Conservation (phyloP, 2,797 vertebrate genomes). For the Menidia menidia region DNA sequence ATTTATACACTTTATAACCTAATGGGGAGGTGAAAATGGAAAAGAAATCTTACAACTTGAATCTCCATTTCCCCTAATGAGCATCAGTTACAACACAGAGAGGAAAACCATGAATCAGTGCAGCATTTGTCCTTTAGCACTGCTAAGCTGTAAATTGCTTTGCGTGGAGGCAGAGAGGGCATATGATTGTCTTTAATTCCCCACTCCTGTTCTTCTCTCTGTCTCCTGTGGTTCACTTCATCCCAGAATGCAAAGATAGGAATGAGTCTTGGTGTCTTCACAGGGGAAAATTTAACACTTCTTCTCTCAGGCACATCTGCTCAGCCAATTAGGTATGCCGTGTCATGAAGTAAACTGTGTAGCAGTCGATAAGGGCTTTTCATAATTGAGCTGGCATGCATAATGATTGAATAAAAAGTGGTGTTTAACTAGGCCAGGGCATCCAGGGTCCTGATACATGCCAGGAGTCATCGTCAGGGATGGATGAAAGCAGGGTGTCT, state of each 20-base stretch:
- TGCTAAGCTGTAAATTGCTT: slow-evolving; percentile 26
- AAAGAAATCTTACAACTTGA: slow-evolving; percentile 36
- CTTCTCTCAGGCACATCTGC: slow-evolving; percentile 45
- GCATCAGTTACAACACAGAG: slow-evolving; percentile 21
- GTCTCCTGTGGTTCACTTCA: slow-evolving; percentile 4
- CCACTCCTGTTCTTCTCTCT: background rate
- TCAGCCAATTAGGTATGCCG: slow-evolving; percentile 66
- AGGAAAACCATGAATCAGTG: slow-evolving; percentile 32
- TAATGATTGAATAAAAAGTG: slow-evolving; percentile 75
- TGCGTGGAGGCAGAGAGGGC: slow-evolving; percentile 23
- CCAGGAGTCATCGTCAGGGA: no score
- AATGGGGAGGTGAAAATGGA: slow-evolving; percentile 32
- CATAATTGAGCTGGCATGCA: slow-evolving; percentile 75
- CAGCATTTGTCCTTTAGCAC: slow-evolving; percentile 33
- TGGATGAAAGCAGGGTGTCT: no score
- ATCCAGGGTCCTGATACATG: slow-evolving; percentile 61
- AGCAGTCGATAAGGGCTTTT: slow-evolving; percentile 65
- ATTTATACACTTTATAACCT: slow-evolving; percentile 13
- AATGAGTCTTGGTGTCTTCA: slow-evolving; percentile 25
- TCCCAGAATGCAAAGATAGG: slow-evolving; percentile 24
- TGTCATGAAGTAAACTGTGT: slow-evolving; percentile 65
- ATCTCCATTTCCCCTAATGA: slow-evolving; percentile 37
- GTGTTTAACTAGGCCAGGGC: slow-evolving; percentile 65
- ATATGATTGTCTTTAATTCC: slow-evolving; percentile 35
- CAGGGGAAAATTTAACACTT: slow-evolving; percentile 37